Evolutionary conservation across 2,797 vertebrate genomes (phyloP).

Genomic region (Emys orbicularis): DNA sequence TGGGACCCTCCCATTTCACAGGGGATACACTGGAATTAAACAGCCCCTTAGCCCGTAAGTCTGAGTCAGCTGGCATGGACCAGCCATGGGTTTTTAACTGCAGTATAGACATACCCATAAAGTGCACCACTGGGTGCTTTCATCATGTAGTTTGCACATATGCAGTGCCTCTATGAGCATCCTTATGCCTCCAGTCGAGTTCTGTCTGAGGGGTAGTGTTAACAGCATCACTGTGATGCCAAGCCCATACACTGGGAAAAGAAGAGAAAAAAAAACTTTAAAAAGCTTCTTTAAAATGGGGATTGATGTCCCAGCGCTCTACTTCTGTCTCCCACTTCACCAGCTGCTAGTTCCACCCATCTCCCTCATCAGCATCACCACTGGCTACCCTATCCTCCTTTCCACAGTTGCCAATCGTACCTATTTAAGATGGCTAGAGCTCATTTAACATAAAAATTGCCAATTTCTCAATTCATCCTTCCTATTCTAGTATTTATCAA

Average conservation of each 20-base stretch:
- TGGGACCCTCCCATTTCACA: too few species aligned
- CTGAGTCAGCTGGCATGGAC: too few species aligned
- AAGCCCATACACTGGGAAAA: not conserved
- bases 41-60: too few species aligned
- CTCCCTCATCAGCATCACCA: too few species aligned
- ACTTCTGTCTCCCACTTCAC: not conserved
- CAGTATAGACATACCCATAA: conserved; percentile 4
- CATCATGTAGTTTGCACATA: not conserved
- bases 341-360: not conserved
- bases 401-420: not conserved
- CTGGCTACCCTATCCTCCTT: not conserved
- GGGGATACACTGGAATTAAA: too few species aligned
- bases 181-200: not conserved
- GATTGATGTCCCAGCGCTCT: not conserved
- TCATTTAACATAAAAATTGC: not conserved
- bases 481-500: not conserved
- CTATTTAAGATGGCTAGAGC: not conserved
- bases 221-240: not conserved
- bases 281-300: not conserved
- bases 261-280: not conserved
- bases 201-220: not conserved
- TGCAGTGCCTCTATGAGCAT: not conserved
- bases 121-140: not conserved
- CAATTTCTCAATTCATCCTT: not conserved
- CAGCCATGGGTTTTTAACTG: not conserved